A percentile compares a stretch with the other conserved stretches of the same genome.
Evolutionary conservation across 2,888 invertebrate genomes (phyloP).

Genomic region (Platycnemis pennipes): DNA sequence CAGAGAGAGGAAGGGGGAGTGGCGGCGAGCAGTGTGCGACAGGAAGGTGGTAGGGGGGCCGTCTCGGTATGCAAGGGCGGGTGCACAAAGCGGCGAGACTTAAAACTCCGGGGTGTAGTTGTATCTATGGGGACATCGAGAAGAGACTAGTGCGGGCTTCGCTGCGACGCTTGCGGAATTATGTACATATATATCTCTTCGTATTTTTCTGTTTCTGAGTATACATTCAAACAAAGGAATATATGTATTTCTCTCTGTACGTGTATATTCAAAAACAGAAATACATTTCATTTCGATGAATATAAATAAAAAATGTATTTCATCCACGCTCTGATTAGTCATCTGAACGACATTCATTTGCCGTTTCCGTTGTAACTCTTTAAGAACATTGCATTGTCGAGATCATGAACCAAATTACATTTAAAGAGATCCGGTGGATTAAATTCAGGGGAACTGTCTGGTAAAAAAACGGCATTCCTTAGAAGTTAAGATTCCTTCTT

Average conservation of each 20-base stretch:
- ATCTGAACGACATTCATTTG: not conserved
- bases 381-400: not conserved
- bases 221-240: not conserved
- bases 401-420: not conserved
- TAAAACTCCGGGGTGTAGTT: not conserved
- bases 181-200: not conserved
- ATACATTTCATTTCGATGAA: not conserved
- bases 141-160: not conserved
- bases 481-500: not conserved
- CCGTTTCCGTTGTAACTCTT: constrained; percentile 10
- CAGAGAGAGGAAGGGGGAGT: not conserved
- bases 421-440: not conserved
- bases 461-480: not conserved
- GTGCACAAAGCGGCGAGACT: not conserved
- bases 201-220: too few relatives aligned
- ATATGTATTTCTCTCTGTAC: not conserved
- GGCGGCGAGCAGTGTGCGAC: not conserved
- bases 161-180: not conserved
- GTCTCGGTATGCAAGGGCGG: not conserved
- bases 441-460: not conserved
- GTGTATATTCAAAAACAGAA: not conserved
- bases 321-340: not conserved
- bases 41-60: not conserved
- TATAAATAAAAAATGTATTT: not conserved
- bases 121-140: not conserved